Base-by-base conservation (phyloP, 2,888 invertebrate species). In the Archips crataeganus region DNA sequence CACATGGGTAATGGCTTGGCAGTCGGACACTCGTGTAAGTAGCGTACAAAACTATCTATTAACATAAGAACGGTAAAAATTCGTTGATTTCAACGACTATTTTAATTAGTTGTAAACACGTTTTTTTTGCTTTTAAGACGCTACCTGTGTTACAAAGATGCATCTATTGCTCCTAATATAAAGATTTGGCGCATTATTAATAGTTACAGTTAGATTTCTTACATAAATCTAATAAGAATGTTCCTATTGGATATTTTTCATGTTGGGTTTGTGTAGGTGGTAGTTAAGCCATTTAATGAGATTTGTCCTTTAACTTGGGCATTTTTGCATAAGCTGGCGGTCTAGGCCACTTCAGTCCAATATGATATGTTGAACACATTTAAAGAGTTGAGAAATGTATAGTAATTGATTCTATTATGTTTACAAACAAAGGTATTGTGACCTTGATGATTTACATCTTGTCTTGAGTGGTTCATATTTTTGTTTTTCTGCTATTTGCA, bases 1-100 rank as follows among this genome's bases (percentile, higher is more conserved):
- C 93, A 90, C 91, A 94, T 94, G 94, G 94, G 94, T 94, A 90
- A 94, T 94, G 94, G 94, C 94, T 94, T 94, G 94, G 94, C 94
- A 94, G 90, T 90, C 92, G 90, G 94, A 94, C 89, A 91, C 92
- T 86, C 94, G 92, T 92, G 94, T 94, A 89, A 91, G 94, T 90
- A 77, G 67, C 76, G 34, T 51, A 23, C 36, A 5, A 45, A 59
- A 57, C 15, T 47, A 15, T 65, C 42, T 42, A 51, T 5, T 10
- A 23, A 47, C 11, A 36, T 65, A 9, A 34, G 11, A 54, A 61
- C 60, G 9, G 49, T 13, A 51, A 60, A 54, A 10, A 15, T 54
- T 45, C 13, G 34, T 49, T 5, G 15, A 65, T 71, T 68, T 57
- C 65, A 36, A 34, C 67, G 62, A 39, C 65, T 32, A 65, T 54